These are phyloP conservation scores for Drosophila falleni DNA, from an alignment of 2,888 invertebrate genomes.

Conservation along the genomic window DNA sequence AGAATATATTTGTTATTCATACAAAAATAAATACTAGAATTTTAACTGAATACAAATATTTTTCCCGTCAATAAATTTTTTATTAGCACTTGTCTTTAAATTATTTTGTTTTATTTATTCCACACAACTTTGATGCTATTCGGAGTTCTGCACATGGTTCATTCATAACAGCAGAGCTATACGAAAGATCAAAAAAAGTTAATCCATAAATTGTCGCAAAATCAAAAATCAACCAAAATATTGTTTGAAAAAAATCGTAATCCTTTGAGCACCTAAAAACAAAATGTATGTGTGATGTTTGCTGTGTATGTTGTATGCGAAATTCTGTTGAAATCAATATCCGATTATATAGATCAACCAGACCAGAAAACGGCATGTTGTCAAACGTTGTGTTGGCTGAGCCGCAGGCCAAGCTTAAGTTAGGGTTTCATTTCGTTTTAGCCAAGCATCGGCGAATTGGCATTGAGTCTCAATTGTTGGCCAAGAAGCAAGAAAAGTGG, in stretches of 20 bases:
- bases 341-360: conserved; percentile 79
- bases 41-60: too few relatives aligned
- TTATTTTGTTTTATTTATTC: not conserved
- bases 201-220: conserved; percentile 78
- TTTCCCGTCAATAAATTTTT: too few relatives aligned
- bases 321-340: conserved; percentile 78
- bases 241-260: conserved; percentile 67
- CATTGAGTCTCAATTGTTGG: conserved; percentile 21
- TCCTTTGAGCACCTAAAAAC: conserved; percentile 33
- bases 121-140: too few relatives aligned
- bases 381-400: conserved; percentile 73
- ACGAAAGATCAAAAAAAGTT: conserved; percentile 66
- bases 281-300: not conserved
- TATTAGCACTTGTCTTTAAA: not conserved
- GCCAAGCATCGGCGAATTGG: conserved; percentile 21
- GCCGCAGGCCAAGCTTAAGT: conserved; percentile 65
- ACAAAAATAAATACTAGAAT: too few relatives aligned
- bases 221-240: conserved; percentile 81
- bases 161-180: conserved; percentile 55
- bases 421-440: conserved; percentile 15
- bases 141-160: conserved; percentile 19
- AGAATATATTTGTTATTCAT: not conserved
- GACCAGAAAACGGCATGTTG: conserved; percentile 74
- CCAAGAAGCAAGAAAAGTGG: conserved; percentile 37
- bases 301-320: conserved; percentile 7